phyloP scores from a whole-genome alignment of 2,888 invertebrate species.

The Branchipolynoe longqiensis region DNA sequence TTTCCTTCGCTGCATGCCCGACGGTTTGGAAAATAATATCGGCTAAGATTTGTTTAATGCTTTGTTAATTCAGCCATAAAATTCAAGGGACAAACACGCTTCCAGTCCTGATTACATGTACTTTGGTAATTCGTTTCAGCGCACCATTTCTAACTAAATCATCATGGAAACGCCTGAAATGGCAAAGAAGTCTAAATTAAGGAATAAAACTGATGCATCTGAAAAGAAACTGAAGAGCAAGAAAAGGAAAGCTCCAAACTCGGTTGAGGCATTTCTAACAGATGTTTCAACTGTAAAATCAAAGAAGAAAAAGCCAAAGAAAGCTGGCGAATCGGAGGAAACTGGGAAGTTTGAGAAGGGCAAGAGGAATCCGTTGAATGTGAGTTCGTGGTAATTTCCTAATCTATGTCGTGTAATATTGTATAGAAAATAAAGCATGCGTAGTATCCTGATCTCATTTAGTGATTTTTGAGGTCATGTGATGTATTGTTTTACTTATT shows the following conservation, averaged over 20 bases:
- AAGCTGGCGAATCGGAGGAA: background rate
- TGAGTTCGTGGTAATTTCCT: no score
- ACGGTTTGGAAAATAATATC: no score
- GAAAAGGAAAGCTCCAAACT: constrained; percentile 34
- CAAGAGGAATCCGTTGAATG: constrained; percentile 48
- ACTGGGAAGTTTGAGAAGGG: constrained; percentile 49
- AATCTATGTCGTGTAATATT: no score
- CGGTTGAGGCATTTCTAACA: constrained; percentile 18
- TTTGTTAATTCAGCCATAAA: no score
- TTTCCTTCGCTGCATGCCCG: no score
- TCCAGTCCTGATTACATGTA: no score
- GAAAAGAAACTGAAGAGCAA: background rate
- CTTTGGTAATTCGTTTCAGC: no score
- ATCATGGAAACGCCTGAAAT: no score
- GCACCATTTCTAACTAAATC: no score
- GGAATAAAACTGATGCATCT: background rate
- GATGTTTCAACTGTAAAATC: constrained; percentile 11
- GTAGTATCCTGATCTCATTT: background rate
- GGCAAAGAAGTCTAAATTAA: no score
- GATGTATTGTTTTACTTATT: constrained; percentile 1
- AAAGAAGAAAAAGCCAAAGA: constrained; percentile 2
- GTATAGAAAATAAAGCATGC: background rate
- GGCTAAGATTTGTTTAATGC: no score
- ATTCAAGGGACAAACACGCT: no score
- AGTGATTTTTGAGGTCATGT: background rate